These are phyloP conservation scores for Drosophila grimshawi DNA, from an alignment of 1,140 invertebrate genomes.

Conservation along the genomic window DNA sequence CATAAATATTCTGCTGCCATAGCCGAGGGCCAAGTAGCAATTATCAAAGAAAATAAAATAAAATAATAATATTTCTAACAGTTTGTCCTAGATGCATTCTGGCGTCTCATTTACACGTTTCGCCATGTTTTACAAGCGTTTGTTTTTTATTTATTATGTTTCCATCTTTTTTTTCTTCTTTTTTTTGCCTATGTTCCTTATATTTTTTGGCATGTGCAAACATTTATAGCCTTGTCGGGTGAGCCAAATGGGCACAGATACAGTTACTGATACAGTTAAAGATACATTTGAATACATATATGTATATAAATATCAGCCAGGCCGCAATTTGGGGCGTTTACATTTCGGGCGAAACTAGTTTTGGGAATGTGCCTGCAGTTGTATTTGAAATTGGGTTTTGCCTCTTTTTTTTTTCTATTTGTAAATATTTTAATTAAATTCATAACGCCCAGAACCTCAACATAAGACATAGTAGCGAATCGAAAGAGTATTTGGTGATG, in stretches of 20 bases:
- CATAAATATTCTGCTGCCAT: not conserved
- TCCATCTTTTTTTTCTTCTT: constrained; percentile 42
- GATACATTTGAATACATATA: constrained; percentile 38
- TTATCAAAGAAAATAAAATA: not conserved
- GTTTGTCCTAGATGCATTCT: not conserved
- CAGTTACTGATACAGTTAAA: constrained; percentile 7
- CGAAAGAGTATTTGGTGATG: constrained; percentile 5
- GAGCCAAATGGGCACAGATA: constrained; percentile 36
- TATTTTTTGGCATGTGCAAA: constrained; percentile 42
- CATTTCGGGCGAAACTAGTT: constrained; percentile 49
- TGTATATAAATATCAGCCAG: constrained; percentile 25
- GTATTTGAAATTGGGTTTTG: constrained; percentile 12
- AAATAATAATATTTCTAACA: constrained; percentile 7
- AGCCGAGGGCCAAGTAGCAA: not conserved
- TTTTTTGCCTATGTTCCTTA: constrained; percentile 39
- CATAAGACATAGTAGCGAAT: not conserved
- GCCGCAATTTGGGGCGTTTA: not conserved
- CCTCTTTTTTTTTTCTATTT: constrained; percentile 28
- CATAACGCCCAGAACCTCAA: constrained; percentile 25
- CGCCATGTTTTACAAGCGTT: constrained; percentile 13
- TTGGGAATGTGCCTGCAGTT: constrained; percentile 52
- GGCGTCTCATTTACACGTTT: not conserved
- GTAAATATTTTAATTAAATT: constrained; percentile 76
- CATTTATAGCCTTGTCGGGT: constrained; percentile 69
- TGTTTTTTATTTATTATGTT: constrained; percentile 12